Base-by-base conservation (phyloP, 2,888 invertebrate species). In the Scelioninae gen. 1 region DNA sequence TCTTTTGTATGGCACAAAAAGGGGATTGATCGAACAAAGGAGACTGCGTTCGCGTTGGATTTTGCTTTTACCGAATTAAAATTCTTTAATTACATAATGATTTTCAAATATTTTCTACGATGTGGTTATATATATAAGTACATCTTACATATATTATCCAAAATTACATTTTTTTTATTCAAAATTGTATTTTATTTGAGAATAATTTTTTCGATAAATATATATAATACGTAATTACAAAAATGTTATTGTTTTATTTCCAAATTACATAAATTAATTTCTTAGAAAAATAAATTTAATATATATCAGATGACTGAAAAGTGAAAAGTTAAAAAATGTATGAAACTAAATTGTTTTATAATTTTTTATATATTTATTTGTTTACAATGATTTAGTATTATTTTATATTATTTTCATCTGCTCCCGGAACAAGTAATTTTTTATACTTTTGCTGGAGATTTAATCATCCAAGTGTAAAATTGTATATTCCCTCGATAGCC, bases 391-490 rank as follows among this genome's bases (percentile, higher is more conserved):
- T 40, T 38, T 16, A 16, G n/a, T n/a, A n/a, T n/a, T n/a, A n/a
- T n/a, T n/a, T n/a, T n/a, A n/a, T n/a, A n/a, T 40, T 53, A 43
- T 43, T 58, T 58, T 58, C 23, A 58, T 58, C 23, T 4, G 23
- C 11, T 0, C 11, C 13, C 49, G 7, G 0, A 62, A 31, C 51
- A 49, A 51, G 10, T 16, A 43, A n/a, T 63, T 38, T 16, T 38
- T 16, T 11, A 29, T 15, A 29, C 15, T 49, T 71, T 51, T 45
- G 45, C 31, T n/a, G 15, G 4, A 62, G 16, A 55, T 49, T 65
- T 40, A 62, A 66, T 66, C 65, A 49, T 15, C 38, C 38, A 23
- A 58, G 65, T 75, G 65, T 66, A 49, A 65, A 65, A 65, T 38
- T 31, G 31, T 74, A 55, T 15, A 43, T 45, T 62, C 72, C 62